phyloP scores from a whole-genome alignment of 2,888 invertebrate genomes.

The Hirtodrosophila confusa region DNA sequence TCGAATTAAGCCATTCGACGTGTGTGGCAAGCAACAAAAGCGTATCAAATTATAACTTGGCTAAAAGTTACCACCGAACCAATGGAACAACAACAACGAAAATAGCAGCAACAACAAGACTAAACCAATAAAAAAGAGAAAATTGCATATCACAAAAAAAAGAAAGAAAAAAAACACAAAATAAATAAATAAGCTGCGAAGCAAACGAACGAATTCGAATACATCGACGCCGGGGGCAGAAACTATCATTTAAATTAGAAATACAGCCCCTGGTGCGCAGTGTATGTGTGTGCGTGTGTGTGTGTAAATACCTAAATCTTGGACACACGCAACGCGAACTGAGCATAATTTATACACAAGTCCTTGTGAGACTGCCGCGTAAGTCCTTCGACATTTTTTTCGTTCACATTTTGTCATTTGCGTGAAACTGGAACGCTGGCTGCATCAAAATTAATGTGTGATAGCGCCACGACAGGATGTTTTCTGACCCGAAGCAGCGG shows the following conservation, averaged over 20 bases:
- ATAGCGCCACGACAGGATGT: conserved; percentile 89
- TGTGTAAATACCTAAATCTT: conserved; percentile 13
- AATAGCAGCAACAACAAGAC: conserved; percentile 30
- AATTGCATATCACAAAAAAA: conserved; percentile 21
- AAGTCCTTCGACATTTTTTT: conserved; percentile 3
- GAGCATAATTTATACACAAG: conserved; percentile 33
- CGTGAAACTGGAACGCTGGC: conserved; percentile 57
- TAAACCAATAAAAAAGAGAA: conserved; percentile 20
- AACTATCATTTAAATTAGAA: conserved; percentile 70
- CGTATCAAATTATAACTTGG: conserved; percentile 72
- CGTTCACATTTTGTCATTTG: conserved; percentile 35
- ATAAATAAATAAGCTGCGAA: conserved; percentile 54
- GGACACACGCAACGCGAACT: conserved; percentile 27
- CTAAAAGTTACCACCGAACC: conserved; percentile 69
- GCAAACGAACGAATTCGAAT: conserved; percentile 46
- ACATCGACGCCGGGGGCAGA: conserved; percentile 34
- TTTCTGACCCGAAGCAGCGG: conserved; percentile 85
- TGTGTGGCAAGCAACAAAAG: conserved; percentile 58
- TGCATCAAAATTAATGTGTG: conserved; percentile 86
- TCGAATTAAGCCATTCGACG: conserved; percentile 63
- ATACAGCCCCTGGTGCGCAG: conserved; percentile 35
- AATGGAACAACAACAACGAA: conserved; percentile 39
- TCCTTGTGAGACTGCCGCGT: conserved; percentile 21
- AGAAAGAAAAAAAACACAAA: conserved; percentile 21
- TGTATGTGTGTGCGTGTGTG: conserved; percentile 7